A percentile compares a stretch with the other conserved stretches of the same genome.
Evolutionary conservation across 2,888 invertebrate species (phyloP).

Genomic region (Synanthedon formicaeformis): DNA sequence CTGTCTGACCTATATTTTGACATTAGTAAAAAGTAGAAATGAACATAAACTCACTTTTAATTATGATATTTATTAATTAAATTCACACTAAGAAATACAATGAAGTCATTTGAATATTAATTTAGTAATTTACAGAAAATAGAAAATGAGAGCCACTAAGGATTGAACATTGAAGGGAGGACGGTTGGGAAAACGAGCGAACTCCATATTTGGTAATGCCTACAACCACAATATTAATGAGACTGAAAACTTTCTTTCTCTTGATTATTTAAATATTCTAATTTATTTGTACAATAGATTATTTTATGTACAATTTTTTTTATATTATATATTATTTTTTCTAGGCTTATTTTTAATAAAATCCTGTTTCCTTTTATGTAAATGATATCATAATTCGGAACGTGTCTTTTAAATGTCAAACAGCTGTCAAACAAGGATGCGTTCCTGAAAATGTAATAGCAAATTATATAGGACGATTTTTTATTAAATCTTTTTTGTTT

Average conservation of each 20-base stretch:
- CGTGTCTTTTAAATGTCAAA: constrained; percentile 25
- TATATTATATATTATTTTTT: constrained; percentile 3
- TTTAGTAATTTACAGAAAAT: constrained; percentile 48
- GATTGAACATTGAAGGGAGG: constrained; percentile 70
- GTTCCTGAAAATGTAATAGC: constrained; percentile 14
- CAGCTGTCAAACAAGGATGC: constrained; percentile 20
- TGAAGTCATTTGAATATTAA: constrained; percentile 63
- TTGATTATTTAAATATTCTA: constrained; percentile 14
- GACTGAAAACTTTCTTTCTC: constrained; percentile 25
- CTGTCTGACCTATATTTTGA: constrained; percentile 65
- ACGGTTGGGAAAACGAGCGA: constrained; percentile 74
- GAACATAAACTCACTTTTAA: constrained; percentile 54
- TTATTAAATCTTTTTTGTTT: background rate
- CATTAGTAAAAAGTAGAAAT: constrained; percentile 35
- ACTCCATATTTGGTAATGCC: constrained; percentile 79
- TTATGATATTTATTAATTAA: constrained; percentile 42
- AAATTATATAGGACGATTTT: background rate
- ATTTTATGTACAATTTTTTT: constrained; percentile 7
- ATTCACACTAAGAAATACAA: constrained; percentile 54
- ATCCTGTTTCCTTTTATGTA: constrained; percentile 17
- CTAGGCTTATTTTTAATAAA: constrained; percentile 8
- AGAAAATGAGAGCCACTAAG: constrained; percentile 65
- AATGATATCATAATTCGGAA: constrained; percentile 30
- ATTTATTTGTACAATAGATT: constrained; percentile 1
- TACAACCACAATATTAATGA: constrained; percentile 54